phyloP scores from a whole-genome alignment of 2,888 invertebrate genomes.

The Phortica okadai region DNA sequence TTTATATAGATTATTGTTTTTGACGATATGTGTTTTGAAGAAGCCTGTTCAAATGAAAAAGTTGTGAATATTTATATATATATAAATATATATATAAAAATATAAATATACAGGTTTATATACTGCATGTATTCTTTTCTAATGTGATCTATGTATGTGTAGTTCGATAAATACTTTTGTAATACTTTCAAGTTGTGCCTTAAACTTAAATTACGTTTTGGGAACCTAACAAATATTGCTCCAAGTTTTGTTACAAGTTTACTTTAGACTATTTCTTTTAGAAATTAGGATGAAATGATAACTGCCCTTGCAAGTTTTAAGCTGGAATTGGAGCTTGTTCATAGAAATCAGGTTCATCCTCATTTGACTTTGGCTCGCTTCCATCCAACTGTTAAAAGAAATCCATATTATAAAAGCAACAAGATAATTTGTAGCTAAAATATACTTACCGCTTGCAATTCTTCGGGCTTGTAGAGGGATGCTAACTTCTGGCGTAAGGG shows the following conservation, averaged over 20 bases:
- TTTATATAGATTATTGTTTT: not conserved
- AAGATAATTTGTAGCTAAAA: not conserved
- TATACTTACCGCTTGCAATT: constrained; percentile 87
- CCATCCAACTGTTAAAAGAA: constrained; percentile 85
- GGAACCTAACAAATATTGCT: constrained; percentile 43
- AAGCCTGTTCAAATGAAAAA: constrained; percentile 7
- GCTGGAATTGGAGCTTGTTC: constrained; percentile 92
- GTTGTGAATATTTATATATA: not conserved
- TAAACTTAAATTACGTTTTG: not conserved
- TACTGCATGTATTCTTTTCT: constrained; percentile 8
- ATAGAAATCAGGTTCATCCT: constrained; percentile 96
- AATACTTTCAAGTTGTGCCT: constrained; percentile 56
- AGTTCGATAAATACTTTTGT: constrained; percentile 32
- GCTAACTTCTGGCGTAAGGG: constrained; percentile 87
- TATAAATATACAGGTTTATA: not conserved
- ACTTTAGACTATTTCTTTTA: not conserved
- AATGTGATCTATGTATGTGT: constrained; percentile 11
- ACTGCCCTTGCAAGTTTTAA: constrained; percentile 74
- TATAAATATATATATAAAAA: no score
- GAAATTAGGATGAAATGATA: not conserved
- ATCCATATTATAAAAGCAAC: not conserved
- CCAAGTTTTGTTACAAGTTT: constrained; percentile 35
- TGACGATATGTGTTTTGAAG: not conserved
- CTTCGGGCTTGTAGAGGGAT: constrained; percentile 86
- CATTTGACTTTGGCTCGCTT: constrained; percentile 87